Evolutionary conservation across 2,888 invertebrate species (phyloP), one percentile per base, ranked within the genome.

Genomic region (Physocephala rufipes): DNA sequence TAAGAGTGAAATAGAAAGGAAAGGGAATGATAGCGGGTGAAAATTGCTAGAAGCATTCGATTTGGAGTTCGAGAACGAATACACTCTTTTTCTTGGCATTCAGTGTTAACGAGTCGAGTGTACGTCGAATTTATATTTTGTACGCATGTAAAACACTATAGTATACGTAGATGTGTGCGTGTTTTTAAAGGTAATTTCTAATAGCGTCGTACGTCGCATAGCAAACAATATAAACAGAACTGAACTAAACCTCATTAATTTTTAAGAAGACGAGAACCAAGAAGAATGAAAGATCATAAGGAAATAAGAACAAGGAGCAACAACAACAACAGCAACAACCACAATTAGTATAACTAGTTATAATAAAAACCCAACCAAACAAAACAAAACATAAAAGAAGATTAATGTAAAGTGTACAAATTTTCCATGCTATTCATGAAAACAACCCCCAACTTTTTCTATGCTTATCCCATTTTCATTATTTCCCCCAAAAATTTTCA

Each of bases 401-500:
- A 28, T 28, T 15, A 62, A 24, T 28, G 51, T 28, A 65, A 65
- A 65, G 65, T 64, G 63, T 45, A 49, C 16, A 24, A n/a, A 64
- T 64, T 51, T 64, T 49, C 64, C 64, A 49, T 64, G 26, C 49
- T 28, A 28, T 15, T n/a, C 24, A 26, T 70, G 70, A 76, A 74
- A 74, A 70, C 76, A 74, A 75, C 76, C 76, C 76, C 74, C 75
- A 75, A 74, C 74, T 72, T 74, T 74, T 70, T 24, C 66, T 70
- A 16, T 26, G 19, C 36, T 24, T 51, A n/a, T n/a, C 72, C 73
- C 71, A 73, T 75, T 72, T 74, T 68, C 58, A 58, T 58, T 58
- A 58, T 58, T 28, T 73, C 65, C 75, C 72, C 72, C 74, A 74
- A 75, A 74, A 74, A 70, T 70, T 73, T 71, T 7, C 9, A 74